Conservation (phyloP, 2,888 invertebrate species). For the Alviniconcha strummeri region DNA sequence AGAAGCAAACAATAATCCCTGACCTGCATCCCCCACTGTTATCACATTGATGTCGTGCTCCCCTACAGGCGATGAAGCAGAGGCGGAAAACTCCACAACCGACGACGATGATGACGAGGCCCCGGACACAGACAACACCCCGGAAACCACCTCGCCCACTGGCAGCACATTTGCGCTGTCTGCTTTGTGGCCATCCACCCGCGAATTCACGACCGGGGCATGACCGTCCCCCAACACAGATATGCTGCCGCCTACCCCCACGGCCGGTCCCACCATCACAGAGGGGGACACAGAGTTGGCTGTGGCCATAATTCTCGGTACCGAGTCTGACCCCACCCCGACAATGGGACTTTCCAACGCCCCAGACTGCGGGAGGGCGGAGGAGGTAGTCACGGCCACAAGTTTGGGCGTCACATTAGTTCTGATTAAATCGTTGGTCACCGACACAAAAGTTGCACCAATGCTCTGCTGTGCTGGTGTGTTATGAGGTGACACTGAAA, state of each 20-base stretch:
- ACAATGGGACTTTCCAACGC: conserved; percentile 21
- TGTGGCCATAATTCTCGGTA: neutral
- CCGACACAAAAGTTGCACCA: conserved; percentile 13
- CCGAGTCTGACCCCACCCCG: conserved; percentile 2
- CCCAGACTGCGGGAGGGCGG: conserved; percentile 19
- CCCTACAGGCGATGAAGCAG: neutral
- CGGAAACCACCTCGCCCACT: conserved; percentile 8
- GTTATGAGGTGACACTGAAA: neutral
- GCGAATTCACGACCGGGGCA: neutral
- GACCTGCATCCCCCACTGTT: conserved; percentile 37
- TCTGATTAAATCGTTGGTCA: conserved; percentile 1
- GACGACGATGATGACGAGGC: neutral
- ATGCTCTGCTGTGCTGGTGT: neutral
- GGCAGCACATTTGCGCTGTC: conserved; percentile 7
- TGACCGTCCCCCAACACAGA: conserved; percentile 16
- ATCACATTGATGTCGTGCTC: conserved; percentile 22
- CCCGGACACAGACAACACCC: neutral
- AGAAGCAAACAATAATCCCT: conserved; percentile 33
- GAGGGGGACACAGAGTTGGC: conserved; percentile 4
- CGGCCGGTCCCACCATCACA: neutral
- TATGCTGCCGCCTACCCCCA: neutral
- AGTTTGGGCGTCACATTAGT: neutral
- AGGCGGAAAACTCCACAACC: conserved; percentile 2
- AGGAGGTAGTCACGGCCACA: neutral
- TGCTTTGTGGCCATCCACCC: conserved; percentile 7